Evolutionary conservation across 1,140 invertebrate genomes (phyloP).

Genomic region (Melitaea cinxia): DNA sequence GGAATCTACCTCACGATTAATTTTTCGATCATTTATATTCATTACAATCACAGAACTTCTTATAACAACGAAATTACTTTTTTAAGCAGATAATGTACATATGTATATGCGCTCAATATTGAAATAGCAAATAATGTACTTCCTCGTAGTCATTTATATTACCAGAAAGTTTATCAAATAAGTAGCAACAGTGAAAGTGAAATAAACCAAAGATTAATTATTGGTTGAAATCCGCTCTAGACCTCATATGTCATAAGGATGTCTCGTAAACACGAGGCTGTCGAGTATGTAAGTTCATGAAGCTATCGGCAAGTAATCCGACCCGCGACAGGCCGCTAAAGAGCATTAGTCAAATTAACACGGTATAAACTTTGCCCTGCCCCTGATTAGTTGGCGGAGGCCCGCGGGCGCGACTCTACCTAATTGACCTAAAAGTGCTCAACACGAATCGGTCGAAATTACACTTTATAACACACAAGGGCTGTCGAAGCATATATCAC

Average conservation of each 20-base stretch:
- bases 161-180: too few relatives aligned
- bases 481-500: slow-evolving; percentile 40
- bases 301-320: slow-evolving; percentile 51
- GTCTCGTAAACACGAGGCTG: background rate
- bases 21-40: slow-evolving; percentile 39
- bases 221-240: too few relatives aligned
- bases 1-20: slow-evolving; percentile 49
- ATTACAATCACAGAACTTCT: slow-evolving; percentile 34
- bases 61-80: slow-evolving; percentile 8
- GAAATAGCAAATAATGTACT: too few relatives aligned
- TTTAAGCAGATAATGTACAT: background rate
- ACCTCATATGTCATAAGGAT: background rate
- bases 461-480: slow-evolving; percentile 60
- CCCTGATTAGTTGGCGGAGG: slow-evolving; percentile 67
- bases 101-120: too few relatives aligned
- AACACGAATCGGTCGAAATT: slow-evolving; percentile 76
- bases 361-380: slow-evolving; percentile 73
- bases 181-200: too few relatives aligned
- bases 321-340: slow-evolving; percentile 35
- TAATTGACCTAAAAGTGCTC: slow-evolving; percentile 80
- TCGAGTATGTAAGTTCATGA: background rate
- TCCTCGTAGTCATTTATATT: too few relatives aligned
- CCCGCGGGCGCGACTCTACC: slow-evolving; percentile 67
- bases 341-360: slow-evolving; percentile 80
- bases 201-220: too few relatives aligned